Evolutionary conservation across 2,888 invertebrate species (phyloP), one percentile per base, ranked within the genome.

Genomic region (Alsophila aescularia): DNA sequence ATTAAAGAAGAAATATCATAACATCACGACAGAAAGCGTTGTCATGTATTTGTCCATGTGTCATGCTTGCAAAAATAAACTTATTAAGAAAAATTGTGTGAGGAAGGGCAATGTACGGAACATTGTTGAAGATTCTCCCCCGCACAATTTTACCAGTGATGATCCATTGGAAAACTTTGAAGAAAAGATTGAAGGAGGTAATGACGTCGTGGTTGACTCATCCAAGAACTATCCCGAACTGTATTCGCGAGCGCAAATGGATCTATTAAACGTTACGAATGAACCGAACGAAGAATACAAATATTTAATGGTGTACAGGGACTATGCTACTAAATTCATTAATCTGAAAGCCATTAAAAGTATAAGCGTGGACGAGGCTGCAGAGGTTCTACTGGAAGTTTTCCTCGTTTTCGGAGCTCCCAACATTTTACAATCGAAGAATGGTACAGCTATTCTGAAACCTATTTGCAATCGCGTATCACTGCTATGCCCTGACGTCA

Each of bases 351-450:
- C 83, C 2, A 62, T 85, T 52, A 80, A 74, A 64, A 67, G 70
- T 14, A 67, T 76, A 9, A 75, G 64, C 34, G 69, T 78, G 0
- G 69, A 75, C 1, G 81, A 81, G 41, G 73, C 72, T 2, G 77
- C 75, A 6, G 76, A 84, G 13, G 68, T 60, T 9, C 56, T 83
- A 27, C 56, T 84, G 40, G 81, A 77, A 15, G 80, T 84, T 58
- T 85, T 82, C 58, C 66, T 83, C 9, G 65, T 75, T 1, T 84
- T 83, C 39, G 85, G 85, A 12, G 77, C 82, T 2, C 83, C 84
- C 12, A 84, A 84, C 60, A 75, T 85, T 62, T 69, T 85, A 31
- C 83, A 81, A 59, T 82, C 81, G 0, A 81, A 81, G 56, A 84
- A 85, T 27, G 83, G 83, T 2, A 54, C 73, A 9, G 56, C 67